Evolutionary conservation across 1,140 invertebrate genomes (phyloP), one percentile per base, ranked within the genome.

Genomic region (Drosophila teissieri): DNA sequence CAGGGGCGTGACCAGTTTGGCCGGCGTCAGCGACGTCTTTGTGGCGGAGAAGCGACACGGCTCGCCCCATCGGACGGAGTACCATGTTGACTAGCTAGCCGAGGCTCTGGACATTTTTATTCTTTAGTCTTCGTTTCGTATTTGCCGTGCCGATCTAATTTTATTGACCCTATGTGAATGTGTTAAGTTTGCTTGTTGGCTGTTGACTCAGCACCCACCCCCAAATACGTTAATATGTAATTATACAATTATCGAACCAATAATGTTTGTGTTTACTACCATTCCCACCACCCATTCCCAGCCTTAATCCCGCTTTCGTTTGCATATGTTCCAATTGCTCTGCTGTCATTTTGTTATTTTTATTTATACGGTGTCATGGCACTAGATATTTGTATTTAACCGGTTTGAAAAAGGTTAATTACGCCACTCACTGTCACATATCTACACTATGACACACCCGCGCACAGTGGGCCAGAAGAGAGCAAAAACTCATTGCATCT

Each of bases 1-100:
- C 6, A 58, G 90, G 15, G 91, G 91, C 19, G 85, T 92, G 2
- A 85, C 91, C 27, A 90, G 91, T 17, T 36, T 92, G 36, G 63
- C 91, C 34, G 91, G 91, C 45, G 85, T 92, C 15, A 91, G 90
- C 27, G 60, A 64, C 7, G 27, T 56, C 1, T 92, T 92, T 64
- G 78, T 77, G 11, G 91, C 90, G 15, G 85, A 91, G 57, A 91
- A 91, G 68, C 67, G 86, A 14, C 57, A 44, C 14, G 80, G 84
- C 2, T 89, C 84, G 4, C 84, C 84, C 7, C 77, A 90, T 44
- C 80, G 80, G 45, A 89, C 84, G 27, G 84, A 84, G 34, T 89
- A 84, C 45, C 73, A 90, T 54, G 84, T 89, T 0, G 84, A 89
- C 52, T 89, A 89, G 77, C 68, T 88, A 19, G 69, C 56, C 17